Conservation (phyloP, 2,888 invertebrate genomes). For the Sthenelais limicola region DNA sequence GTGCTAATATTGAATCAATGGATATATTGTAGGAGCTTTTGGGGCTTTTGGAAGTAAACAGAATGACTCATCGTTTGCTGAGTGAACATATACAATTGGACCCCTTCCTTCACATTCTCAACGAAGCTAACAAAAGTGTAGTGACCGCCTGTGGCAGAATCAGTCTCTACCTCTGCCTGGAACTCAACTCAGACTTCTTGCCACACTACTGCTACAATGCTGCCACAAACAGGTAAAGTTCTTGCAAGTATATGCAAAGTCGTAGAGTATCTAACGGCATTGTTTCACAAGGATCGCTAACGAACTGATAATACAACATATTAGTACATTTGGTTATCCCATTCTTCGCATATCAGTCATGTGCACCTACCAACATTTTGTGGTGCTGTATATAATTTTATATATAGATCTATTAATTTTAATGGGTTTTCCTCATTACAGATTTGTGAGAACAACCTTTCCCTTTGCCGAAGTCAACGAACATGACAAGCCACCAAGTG, state of each 20-base stretch:
- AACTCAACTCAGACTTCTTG: slow-evolving; percentile 94
- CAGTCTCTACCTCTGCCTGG: slow-evolving; percentile 96
- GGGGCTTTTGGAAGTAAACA: slow-evolving; percentile 90
- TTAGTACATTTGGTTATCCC: neutral
- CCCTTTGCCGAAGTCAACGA: slow-evolving; percentile 82
- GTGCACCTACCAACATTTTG: neutral
- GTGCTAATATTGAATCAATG: too few species aligned
- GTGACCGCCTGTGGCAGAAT: slow-evolving; percentile 94
- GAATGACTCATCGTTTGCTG: slow-evolving; percentile 92
- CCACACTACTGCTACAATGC: slow-evolving; percentile 98
- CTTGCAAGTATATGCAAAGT: neutral
- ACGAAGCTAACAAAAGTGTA: slow-evolving; percentile 97
- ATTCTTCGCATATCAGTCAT: neutral
- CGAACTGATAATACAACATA: neutral
- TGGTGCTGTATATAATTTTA: neutral
- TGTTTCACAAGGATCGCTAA: neutral
- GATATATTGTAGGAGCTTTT: slow-evolving; percentile 86
- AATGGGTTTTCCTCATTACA: slow-evolving; percentile 64
- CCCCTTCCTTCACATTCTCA: slow-evolving; percentile 92
- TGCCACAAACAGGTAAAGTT: slow-evolving; percentile 86
- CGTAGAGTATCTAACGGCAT: neutral
- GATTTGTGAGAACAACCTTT: slow-evolving; percentile 87
- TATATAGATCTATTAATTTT: too few species aligned
- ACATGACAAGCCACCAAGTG: slow-evolving; percentile 90
- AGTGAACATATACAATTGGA: slow-evolving; percentile 89